phyloP scores from a whole-genome alignment of 2,113 vertebrate genomes.

The Nyctibius bracteatus region DNA sequence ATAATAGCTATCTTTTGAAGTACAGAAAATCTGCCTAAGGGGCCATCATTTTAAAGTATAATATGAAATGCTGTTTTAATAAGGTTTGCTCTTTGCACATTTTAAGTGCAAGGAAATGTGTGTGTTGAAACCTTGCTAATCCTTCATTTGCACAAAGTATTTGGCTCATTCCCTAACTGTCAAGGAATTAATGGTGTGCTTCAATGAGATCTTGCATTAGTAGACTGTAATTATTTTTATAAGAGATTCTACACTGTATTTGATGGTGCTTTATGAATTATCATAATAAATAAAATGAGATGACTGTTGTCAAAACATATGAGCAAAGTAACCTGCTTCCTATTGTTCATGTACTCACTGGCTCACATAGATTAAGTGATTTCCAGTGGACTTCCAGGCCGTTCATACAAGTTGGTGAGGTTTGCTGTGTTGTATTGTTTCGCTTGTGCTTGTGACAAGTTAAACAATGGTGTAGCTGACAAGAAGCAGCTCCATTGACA shows the following conservation, averaged over 20 bases:
- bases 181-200: conserved; percentile 20
- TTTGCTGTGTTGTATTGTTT: background rate
- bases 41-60: background rate
- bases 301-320: background rate
- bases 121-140: conserved; percentile 19
- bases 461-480: background rate
- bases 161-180: background rate
- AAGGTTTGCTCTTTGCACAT: background rate
- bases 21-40: background rate
- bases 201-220: background rate
- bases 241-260: background rate
- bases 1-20: conserved; percentile 11
- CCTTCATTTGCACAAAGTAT: conserved; percentile 22
- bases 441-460: background rate
- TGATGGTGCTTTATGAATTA: background rate
- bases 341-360: background rate
- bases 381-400: background rate
- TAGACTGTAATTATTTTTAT: background rate
- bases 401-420: background rate
- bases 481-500: background rate
- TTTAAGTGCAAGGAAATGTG: background rate
- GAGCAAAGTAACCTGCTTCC: background rate
- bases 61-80: conserved; percentile 16
- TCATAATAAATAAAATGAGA: background rate
- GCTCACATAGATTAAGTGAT: background rate